Conservation (phyloP, 2,888 invertebrate genomes). For the Hedychridium roseum region DNA sequence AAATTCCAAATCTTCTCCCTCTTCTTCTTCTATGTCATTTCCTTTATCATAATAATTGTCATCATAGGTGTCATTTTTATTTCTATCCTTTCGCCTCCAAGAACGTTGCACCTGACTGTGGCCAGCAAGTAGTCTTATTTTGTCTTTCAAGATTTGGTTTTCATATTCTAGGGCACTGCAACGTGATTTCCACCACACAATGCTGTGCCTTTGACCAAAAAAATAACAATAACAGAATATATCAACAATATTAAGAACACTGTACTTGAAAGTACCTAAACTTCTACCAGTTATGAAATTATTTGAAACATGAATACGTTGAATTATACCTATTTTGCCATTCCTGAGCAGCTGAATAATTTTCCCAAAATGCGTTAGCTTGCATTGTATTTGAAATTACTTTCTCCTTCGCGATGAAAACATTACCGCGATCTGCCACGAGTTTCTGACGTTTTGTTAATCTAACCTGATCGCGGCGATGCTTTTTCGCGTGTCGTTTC, state of each 20-base stretch:
- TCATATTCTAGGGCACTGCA: slow-evolving; percentile 56
- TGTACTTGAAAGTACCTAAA: not conserved
- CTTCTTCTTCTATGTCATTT: slow-evolving; percentile 39
- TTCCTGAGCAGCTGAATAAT: slow-evolving; percentile 53
- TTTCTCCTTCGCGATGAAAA: slow-evolving; percentile 19
- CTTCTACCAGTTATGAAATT: not conserved
- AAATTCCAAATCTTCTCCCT: slow-evolving; percentile 63
- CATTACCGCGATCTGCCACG: slow-evolving; percentile 16
- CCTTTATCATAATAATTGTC: not conserved
- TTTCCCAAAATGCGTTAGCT: slow-evolving; percentile 57
- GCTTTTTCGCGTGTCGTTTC: slow-evolving; percentile 40
- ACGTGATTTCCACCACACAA: slow-evolving; percentile 58
- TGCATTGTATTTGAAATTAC: slow-evolving; percentile 39
- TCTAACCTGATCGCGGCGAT: slow-evolving; percentile 52
- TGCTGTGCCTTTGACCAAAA: slow-evolving; percentile 47
- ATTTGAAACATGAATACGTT: not conserved
- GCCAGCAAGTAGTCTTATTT: slow-evolving; percentile 18
- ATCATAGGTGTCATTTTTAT: slow-evolving; percentile 7
- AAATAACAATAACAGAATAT: not conserved
- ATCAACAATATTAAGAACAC: slow-evolving; percentile 1
- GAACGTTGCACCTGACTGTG: not conserved
- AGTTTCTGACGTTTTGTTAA: slow-evolving; percentile 32
- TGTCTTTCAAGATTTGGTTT: slow-evolving; percentile 45
- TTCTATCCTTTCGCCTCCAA: not conserved
- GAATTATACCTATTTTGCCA: slow-evolving; percentile 55